These are phyloP conservation scores for Conus canariensis DNA, from an alignment of 2,888 invertebrate species.

Conservation along the genomic window DNA sequence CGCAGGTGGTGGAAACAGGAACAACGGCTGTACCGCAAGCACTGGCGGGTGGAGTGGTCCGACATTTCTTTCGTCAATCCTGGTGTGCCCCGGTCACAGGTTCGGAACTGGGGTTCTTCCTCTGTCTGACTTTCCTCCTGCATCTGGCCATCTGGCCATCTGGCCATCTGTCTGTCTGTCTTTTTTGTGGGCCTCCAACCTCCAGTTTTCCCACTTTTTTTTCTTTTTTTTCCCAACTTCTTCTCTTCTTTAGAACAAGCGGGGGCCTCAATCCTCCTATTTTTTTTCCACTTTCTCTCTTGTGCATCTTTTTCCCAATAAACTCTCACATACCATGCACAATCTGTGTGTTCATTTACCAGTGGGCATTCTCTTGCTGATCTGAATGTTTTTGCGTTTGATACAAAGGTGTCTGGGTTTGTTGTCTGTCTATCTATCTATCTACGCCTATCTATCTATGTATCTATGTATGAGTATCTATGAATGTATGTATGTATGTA, in stretches of 20 bases:
- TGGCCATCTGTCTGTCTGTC: neutral
- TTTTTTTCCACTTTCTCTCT: too few species aligned
- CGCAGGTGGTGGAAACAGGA: slow-evolving; percentile 69
- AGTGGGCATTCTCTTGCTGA: neutral
- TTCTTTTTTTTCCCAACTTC: too few species aligned
- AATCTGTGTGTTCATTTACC: too few species aligned
- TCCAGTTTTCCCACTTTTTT: too few species aligned
- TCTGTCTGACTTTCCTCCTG: neutral
- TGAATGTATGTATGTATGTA: neutral
- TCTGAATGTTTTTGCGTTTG: neutral
- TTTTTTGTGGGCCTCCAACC: neutral
- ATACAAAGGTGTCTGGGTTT: neutral
- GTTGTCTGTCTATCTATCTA: neutral
- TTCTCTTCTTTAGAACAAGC: too few species aligned
- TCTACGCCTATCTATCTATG: neutral
- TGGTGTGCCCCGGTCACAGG: slow-evolving; percentile 18
- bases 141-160: neutral
- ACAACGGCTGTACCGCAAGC: slow-evolving; percentile 62
- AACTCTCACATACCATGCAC: too few species aligned
- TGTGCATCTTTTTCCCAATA: too few species aligned
- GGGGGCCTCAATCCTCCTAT: too few species aligned
- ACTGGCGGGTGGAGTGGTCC: slow-evolving; percentile 68
- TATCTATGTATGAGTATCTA: neutral
- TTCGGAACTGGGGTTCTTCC: neutral
- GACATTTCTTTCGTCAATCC: slow-evolving; percentile 61